These are phyloP conservation scores for Trematocara marginatum DNA, from an alignment of 2,113 vertebrate species.

Conservation along the genomic window DNA sequence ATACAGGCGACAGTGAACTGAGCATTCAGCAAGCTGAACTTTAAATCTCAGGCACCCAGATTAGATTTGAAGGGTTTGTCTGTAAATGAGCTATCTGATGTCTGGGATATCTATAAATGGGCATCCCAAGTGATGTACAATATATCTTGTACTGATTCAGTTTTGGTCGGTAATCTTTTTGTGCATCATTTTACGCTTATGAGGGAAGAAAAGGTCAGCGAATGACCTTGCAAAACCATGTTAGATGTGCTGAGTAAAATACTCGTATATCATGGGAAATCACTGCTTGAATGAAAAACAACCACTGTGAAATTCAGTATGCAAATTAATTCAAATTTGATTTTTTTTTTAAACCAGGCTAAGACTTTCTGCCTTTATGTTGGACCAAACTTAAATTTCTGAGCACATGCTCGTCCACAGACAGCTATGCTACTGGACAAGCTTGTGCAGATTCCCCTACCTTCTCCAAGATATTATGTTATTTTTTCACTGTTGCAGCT, in stretches of 20 bases:
- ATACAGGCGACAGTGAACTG: neutral
- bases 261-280: neutral
- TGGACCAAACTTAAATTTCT: neutral
- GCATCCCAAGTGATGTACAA: neutral
- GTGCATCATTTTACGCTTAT: neutral
- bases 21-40: neutral
- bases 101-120: neutral
- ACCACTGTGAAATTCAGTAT: neutral
- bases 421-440: neutral
- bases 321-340: neutral
- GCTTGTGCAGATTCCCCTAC: neutral
- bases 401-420: neutral
- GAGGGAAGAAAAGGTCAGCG: neutral
- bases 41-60: neutral
- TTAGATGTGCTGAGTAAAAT: neutral
- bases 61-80: neutral
- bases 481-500: neutral
- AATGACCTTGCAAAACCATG: neutral
- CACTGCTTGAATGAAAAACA: neutral
- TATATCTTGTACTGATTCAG: neutral
- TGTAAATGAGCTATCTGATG: neutral
- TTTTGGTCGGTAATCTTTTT: neutral
- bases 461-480: neutral
- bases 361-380: neutral
- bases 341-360: neutral